Evolutionary conservation across 1,140 invertebrate genomes (phyloP), one percentile per base, ranked within the genome.

Genomic region (Akabosia matsudoensis): DNA sequence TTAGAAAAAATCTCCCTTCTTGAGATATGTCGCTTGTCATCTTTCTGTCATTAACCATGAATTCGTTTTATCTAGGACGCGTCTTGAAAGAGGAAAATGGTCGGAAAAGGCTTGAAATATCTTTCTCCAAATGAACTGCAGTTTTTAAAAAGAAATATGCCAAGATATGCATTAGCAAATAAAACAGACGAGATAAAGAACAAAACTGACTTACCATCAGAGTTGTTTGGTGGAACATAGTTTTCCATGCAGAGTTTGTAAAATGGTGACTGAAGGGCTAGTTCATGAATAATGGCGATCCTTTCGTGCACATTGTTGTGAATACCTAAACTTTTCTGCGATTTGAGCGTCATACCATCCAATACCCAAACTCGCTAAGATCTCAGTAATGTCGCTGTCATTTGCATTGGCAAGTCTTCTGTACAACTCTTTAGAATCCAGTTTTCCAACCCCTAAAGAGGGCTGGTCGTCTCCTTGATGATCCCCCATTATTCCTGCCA

Each of bases 321-420:
- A n/a, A 31, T 67, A 67, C 61, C 28, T 28, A n/a, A 67, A 16
- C 22, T 22, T 28, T 30, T 67, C 61, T 1, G 31, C 61, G 14
- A 67, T 67, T 67, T 67, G 61, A 22, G 61, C 28, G n/a, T 67
- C 61, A 30, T 67, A 67, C 61, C 61, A 67, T 1, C 61, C 61
- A 31, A 67, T 67, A 30, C 61, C 61, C 24, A 67, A 31, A 4
- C 7, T 31, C 3, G 24, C 13, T 10, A 67, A n/a, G 31, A 67
- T 31, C 30, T 67, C 61, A 30, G 26, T 67, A 30, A 67, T 67
- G 3, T 67, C 61, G 28, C 7, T 67, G 13, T 67, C 61, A 67
- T 67, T 67, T 13, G 26, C 61, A 3, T 22, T 24, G n/a, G 13
- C 7, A 67, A 67, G 61, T n/a, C 30, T 67, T 4, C n/a, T 22